phyloP scores from a whole-genome alignment of 2,113 vertebrate species.

The Alethe diademata region DNA sequence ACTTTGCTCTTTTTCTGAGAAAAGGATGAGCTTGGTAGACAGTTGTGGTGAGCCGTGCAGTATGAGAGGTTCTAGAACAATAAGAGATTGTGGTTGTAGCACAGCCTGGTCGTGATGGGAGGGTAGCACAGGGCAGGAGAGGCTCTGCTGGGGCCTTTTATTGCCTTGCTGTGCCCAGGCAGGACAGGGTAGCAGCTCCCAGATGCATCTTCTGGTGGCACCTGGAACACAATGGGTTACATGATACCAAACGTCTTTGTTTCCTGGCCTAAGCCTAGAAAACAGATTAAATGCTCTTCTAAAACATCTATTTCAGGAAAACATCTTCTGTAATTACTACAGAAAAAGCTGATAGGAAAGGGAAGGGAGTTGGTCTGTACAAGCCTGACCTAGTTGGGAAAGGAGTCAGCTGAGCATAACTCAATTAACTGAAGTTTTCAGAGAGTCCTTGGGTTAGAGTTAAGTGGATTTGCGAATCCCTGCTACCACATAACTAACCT shows the following conservation, averaged over 20 bases:
- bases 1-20: background rate
- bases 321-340: background rate
- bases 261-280: background rate
- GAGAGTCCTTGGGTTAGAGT: background rate
- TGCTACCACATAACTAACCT: background rate
- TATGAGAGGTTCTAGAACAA: background rate
- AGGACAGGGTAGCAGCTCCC: background rate
- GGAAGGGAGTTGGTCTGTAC: slow-evolving; percentile 37
- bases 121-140: background rate
- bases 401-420: background rate
- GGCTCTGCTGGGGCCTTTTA: background rate
- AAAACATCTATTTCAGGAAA: background rate
- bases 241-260: background rate
- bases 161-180: background rate
- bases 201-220: background rate
- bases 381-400: background rate
- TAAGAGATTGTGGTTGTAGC: background rate
- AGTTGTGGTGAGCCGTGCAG: background rate
- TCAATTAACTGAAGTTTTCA: background rate
- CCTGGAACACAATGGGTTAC: background rate
- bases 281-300: background rate
- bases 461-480: background rate
- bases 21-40: background rate
- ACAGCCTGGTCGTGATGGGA: background rate
- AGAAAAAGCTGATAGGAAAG: slow-evolving; percentile 16